phyloP scores from a whole-genome alignment of 2,113 vertebrate genomes.

The Lasiurus borealis region DNA sequence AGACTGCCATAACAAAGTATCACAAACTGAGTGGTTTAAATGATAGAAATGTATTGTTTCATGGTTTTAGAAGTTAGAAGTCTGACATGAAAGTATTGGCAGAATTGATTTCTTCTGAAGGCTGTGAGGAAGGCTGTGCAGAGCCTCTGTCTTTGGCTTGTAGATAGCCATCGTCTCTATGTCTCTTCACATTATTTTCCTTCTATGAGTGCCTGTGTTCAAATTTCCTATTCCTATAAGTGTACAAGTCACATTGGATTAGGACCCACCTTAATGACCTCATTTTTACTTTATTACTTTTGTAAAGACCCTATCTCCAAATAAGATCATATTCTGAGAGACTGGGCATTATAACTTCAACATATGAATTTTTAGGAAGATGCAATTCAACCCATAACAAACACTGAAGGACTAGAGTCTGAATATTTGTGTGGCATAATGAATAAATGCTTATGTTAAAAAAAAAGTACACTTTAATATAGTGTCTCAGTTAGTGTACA shows the following conservation, averaged over 20 bases:
- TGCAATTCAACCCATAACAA: background rate
- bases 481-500: background rate
- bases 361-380: background rate
- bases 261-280: background rate
- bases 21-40: background rate
- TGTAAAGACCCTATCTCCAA: background rate
- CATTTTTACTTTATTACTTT: conserved; percentile 22
- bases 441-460: conserved; percentile 31
- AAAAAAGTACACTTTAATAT: background rate
- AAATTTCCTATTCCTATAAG: background rate
- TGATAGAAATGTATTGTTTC: background rate
- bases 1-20: background rate
- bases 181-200: background rate
- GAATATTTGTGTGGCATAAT: background rate
- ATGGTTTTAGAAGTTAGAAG: background rate
- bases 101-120: background rate
- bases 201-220: background rate
- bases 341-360: background rate
- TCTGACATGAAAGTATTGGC: background rate
- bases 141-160: background rate
- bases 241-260: background rate
- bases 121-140: background rate
- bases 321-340: background rate
- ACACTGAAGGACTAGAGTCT: background rate
- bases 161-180: background rate